These are phyloP conservation scores for Adelognathus sp. DNA, from an alignment of 2,888 invertebrate species.

Conservation along the genomic window DNA sequence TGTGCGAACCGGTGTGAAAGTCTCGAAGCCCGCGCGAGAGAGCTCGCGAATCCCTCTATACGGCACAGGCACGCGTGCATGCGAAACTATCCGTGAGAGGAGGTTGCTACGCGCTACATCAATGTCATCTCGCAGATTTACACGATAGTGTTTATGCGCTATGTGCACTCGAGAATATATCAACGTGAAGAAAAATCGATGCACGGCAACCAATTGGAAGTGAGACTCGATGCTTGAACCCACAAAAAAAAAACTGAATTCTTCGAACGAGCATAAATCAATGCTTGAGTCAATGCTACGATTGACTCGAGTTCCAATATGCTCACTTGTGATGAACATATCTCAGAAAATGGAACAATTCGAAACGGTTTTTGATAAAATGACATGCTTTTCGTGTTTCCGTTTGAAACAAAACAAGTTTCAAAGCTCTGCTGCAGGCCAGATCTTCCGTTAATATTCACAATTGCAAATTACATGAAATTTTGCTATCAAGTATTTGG, in stretches of 20 bases:
- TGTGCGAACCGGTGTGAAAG: constrained; percentile 54
- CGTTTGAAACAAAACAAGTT: no score
- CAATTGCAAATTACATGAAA: no score
- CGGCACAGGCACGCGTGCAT: neutral
- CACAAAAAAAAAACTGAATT: neutral
- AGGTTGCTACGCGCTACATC: constrained; percentile 11
- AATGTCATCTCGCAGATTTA: constrained; percentile 9
- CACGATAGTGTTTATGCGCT: constrained; percentile 3
- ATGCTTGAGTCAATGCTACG: no score
- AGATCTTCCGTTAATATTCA: no score
- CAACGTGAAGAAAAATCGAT: neutral
- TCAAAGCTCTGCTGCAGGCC: no score
- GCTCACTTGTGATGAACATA: no score
- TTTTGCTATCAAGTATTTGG: no score
- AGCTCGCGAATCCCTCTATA: constrained; percentile 1
- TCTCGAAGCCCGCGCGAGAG: constrained; percentile 43
- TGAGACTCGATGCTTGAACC: neutral
- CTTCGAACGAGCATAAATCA: no score
- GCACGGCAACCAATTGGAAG: neutral
- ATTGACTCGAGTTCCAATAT: no score
- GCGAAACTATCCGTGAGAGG: constrained; percentile 4
- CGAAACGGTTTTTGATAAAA: no score
- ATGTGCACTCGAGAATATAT: neutral
- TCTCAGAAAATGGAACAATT: no score
- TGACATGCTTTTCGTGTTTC: neutral